Evolutionary conservation across 2,888 invertebrate genomes (phyloP).

Genomic region (Drosophila buzzatii): DNA sequence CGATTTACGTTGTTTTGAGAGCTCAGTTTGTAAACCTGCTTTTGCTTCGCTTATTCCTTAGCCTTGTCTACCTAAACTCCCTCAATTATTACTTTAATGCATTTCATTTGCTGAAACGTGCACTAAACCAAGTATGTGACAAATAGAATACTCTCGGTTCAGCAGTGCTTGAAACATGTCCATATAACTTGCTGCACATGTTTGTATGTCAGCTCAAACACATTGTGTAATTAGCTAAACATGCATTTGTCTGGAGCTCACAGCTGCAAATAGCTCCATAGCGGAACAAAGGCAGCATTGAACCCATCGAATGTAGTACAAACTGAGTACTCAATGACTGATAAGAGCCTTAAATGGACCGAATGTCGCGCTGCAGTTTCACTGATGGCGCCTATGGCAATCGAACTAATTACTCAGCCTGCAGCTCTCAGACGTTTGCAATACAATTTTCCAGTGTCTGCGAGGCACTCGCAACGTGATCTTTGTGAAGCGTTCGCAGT

Average conservation of each 20-base stretch:
- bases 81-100: background rate
- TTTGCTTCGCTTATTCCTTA: background rate
- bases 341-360: constrained; percentile 37
- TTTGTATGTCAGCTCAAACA: background rate
- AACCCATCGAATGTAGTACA: constrained; percentile 32
- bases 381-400: background rate
- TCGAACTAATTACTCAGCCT: constrained; percentile 3
- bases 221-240: constrained; percentile 53
- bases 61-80: background rate
- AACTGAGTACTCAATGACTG: constrained; percentile 52
- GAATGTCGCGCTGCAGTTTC: background rate
- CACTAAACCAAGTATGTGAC: constrained; percentile 30
- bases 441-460: constrained; percentile 4
- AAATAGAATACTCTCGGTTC: constrained; percentile 15
- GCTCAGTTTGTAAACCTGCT: background rate
- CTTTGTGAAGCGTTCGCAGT: background rate
- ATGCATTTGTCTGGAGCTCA: constrained; percentile 23
- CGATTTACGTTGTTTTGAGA: background rate
- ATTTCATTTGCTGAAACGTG: constrained; percentile 42
- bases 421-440: background rate
- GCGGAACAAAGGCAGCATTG: constrained; percentile 28
- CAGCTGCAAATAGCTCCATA: constrained; percentile 18
- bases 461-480: background rate
- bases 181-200: constrained; percentile 1
- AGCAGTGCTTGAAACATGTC: constrained; percentile 2